Evolutionary conservation across 2,797 vertebrate genomes (phyloP).

Genomic region (Gymnoscopelus microlampas): DNA sequence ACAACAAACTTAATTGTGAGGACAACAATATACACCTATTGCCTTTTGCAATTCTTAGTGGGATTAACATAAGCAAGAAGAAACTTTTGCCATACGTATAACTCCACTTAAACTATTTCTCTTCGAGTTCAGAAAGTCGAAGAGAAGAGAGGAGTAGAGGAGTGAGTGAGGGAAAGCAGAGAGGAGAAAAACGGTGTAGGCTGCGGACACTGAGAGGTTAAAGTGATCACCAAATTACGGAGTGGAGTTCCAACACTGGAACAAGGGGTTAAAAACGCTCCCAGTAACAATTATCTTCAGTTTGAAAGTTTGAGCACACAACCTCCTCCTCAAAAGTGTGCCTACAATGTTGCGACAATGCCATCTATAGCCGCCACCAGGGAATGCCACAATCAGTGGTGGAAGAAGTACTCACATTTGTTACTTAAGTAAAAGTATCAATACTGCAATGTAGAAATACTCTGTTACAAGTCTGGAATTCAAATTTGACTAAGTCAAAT

Average conservation of each 20-base stretch:
- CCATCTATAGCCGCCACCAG: too few species aligned
- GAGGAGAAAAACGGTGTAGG: conserved; percentile 23
- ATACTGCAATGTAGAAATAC: too few species aligned
- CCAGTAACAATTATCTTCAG: conserved; percentile 11
- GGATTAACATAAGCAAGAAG: neutral
- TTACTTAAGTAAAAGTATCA: too few species aligned
- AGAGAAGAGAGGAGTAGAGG: conserved; percentile 41
- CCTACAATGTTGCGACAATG: neutral
- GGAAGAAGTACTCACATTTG: too few species aligned
- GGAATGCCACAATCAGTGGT: too few species aligned
- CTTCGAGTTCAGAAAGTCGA: conserved; percentile 21
- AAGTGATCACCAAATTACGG: conserved; percentile 82
- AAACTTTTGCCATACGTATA: neutral
- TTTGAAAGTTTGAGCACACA: neutral
- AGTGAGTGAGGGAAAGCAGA: conserved; percentile 14
- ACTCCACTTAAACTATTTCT: neutral
- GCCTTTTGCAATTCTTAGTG: neutral
- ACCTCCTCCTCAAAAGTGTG: neutral
- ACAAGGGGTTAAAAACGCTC: conserved; percentile 56
- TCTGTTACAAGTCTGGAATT: too few species aligned
- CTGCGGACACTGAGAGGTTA: conserved; percentile 55
- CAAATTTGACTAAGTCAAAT: too few species aligned
- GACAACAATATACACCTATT: neutral
- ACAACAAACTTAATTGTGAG: neutral
- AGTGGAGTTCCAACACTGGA: conserved; percentile 75